phyloP scores from a whole-genome alignment of 2,113 vertebrate species.

The Naja naja region DNA sequence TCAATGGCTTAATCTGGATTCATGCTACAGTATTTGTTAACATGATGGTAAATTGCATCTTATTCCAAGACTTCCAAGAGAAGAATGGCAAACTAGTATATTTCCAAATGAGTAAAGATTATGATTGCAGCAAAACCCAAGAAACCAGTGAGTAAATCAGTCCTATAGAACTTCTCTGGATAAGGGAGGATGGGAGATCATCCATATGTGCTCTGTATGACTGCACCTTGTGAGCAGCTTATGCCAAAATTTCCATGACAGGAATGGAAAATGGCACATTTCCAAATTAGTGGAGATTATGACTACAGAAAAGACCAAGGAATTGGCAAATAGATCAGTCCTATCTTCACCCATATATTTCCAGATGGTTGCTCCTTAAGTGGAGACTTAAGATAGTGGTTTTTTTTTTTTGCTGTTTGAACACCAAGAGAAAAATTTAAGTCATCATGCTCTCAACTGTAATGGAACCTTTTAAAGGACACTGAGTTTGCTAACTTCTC shows the following conservation, averaged over 20 bases:
- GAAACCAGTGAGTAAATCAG: background rate
- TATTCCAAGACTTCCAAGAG: background rate
- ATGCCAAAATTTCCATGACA: background rate
- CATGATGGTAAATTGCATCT: background rate
- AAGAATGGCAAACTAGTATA: background rate
- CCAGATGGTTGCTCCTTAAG: background rate
- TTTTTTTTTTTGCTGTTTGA: background rate
- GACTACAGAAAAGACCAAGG: background rate
- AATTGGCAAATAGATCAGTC: background rate
- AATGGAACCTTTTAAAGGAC: background rate
- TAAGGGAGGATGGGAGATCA: background rate
- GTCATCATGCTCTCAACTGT: background rate
- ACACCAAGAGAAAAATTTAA: background rate
- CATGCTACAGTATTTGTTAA: background rate
- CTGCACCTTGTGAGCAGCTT: background rate
- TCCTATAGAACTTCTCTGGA: background rate
- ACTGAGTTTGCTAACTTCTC: background rate
- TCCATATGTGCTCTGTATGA: background rate
- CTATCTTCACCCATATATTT: background rate
- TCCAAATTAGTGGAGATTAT: background rate
- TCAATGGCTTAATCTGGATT: background rate
- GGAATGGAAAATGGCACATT: background rate
- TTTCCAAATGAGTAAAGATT: background rate
- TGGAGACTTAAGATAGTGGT: background rate
- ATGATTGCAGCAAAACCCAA: background rate